Base-by-base conservation (phyloP, 2,113 vertebrate genomes). In the Puffinus mauretanicus region DNA sequence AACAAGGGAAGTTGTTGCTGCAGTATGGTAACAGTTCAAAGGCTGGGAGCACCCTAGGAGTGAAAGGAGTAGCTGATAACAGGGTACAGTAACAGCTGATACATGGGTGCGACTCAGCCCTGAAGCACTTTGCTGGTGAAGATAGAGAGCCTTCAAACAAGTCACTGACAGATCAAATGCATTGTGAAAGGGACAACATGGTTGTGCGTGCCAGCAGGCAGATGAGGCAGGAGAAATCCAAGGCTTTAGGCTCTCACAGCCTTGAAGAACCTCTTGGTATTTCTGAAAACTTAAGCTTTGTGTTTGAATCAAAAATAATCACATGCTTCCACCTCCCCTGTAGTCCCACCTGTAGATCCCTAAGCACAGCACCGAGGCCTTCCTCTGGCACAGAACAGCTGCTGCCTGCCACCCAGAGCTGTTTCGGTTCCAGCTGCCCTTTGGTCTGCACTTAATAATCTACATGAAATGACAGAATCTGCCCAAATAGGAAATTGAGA, bases 241-340 rank as follows among this genome's bases (percentile, higher is more conserved):
- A 85, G 70, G 88, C 86, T 93, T 89, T 54, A 93, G 91, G 94
- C 81, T 93, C 75, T 95, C 86, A 54, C 16, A 61, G 67, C 83
- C 88, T 82, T 69, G 57, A 89, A 79, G 77, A 85, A 79, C 44
- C 34, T 80, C 79, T 65, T 25, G 1, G 5, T 25, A 65, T 58
- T 85, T 65, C 91, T 87, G 62, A 65, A 84, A 83, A 91, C n/a
- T 30, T 79, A 61, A 82, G 13, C 72, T 14, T 76, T 36, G 52
- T 30, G 49, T 62, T 62, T 77, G 65, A 87, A 91, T 2, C 10
- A 61, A 76, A 93, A 85, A 34, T 52, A 84, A 60, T 52, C 16
- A 3, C 7, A 0, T 1, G 34, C 13, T 80, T n/a, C 17, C 49
- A 47, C 11, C 10, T 47, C 24, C 49, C 38, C 62, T 29, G 36